Evolutionary conservation across 2,797 vertebrate genomes (phyloP).

Genomic region (Eulemur albifrons): DNA sequence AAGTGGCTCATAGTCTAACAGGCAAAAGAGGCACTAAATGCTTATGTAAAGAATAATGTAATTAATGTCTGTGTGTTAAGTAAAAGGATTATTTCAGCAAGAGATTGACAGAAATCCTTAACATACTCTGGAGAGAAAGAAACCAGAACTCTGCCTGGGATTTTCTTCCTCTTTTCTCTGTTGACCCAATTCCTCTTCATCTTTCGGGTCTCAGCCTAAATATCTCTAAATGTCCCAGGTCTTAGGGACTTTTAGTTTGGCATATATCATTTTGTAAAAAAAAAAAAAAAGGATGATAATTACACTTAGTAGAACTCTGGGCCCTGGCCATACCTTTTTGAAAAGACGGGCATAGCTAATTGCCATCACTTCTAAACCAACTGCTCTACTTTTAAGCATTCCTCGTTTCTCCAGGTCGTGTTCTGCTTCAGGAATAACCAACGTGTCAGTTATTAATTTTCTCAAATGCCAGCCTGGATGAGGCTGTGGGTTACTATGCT

Average conservation of each 20-base stretch:
- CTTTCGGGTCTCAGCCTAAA: neutral
- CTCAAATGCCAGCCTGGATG: neutral
- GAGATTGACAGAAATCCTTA: neutral
- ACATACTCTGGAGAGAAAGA: neutral
- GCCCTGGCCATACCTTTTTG: neutral
- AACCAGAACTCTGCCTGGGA: neutral
- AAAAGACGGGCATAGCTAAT: neutral
- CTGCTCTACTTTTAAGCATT: neutral
- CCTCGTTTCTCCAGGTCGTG: neutral
- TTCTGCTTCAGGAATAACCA: neutral
- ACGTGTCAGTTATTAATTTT: neutral
- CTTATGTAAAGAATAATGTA: neutral
- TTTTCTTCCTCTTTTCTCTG: neutral
- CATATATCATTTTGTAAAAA: neutral
- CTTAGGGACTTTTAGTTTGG: neutral
- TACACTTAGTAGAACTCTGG: neutral
- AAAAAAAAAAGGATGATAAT: neutral
- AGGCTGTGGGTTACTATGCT: neutral
- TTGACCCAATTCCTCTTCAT: neutral
- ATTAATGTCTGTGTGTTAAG: neutral
- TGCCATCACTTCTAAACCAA: neutral
- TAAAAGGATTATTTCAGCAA: neutral
- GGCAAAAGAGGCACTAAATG: neutral
- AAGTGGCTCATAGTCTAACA: neutral
- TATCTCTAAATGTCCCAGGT: neutral